Evolutionary conservation across 2,797 vertebrate species (phyloP), one percentile per base, ranked within the genome.

Genomic region (Rhodeus uyekii): DNA sequence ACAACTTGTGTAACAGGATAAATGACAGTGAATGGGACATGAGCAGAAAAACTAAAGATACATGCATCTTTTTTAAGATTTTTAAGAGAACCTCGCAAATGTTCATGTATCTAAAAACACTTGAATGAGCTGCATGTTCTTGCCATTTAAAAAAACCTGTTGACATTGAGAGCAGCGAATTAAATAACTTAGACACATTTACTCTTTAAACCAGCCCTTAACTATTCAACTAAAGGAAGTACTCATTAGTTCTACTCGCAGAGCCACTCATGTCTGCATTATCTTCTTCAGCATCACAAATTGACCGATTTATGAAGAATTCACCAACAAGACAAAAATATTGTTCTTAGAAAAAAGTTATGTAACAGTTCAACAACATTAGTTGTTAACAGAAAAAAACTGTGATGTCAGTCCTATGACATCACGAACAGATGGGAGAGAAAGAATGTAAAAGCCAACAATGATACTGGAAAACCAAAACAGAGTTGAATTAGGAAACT

Each of bases 11-110:
- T 19, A 22, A 50, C 94, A 44, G 8, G 19, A 2, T 18, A 50
- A 92, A 32, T 24, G 1, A 22, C 24, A 2, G 19, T 19, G 9
- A 8, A 10, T 77, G 64, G 93, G 74, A 81, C 46, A 22, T 91
- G 48, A 90, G 82, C 18, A 64, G 22, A 36, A 64, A 22, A n/a
- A n/a, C n/a, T n/a, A n/a, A n/a, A n/a, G n/a, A n/a, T n/a, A n/a
- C n/a, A n/a, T n/a, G n/a, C n/a, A n/a, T n/a, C n/a, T n/a, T n/a
- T n/a, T 46, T 34, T 34, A 14, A 34, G 34, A 36, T 1, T 36
- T 19, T 0, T 34, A 64, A 10, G 2, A 34, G 18, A 36, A 18
- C 61, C 32, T 48, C 46, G 2, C 0, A 18, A 46, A 1, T 36
- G 32, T 10, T 34, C 8, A 5, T 3, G 18, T 10, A 18, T 63